Evolutionary conservation across 2,113 vertebrate species (phyloP).

Genomic region (Ceratotherium simum): DNA sequence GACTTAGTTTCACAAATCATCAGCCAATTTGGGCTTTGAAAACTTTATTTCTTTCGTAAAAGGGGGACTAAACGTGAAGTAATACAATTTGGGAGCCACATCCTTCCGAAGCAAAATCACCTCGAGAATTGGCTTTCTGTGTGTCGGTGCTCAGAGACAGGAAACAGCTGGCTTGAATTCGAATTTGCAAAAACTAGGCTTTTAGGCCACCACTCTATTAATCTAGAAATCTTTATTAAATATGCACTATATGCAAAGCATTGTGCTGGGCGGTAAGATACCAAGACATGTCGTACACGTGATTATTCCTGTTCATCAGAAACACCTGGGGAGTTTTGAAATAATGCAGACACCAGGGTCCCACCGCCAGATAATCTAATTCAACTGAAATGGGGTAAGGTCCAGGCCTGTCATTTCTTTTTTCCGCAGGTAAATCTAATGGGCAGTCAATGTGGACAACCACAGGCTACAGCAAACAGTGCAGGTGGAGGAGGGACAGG

Average conservation of each 20-base stretch:
- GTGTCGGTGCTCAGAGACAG: background rate
- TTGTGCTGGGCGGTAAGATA: background rate
- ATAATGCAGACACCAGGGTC: background rate
- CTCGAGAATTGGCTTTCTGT: background rate
- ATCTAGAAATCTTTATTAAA: constrained; percentile 13
- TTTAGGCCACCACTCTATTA: background rate
- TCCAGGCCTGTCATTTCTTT: background rate
- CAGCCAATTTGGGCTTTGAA: background rate
- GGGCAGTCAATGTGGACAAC: background rate
- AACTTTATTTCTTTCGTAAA: background rate
- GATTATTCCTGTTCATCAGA: background rate
- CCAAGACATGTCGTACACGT: background rate
- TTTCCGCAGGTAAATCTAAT: background rate
- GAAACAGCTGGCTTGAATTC: background rate
- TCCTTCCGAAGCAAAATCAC: background rate
- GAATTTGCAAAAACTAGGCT: background rate
- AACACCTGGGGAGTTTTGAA: background rate
- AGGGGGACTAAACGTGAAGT: background rate
- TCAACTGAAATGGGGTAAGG: background rate
- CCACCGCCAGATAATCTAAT: background rate
- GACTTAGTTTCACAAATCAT: constrained; percentile 36
- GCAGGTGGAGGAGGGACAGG: background rate
- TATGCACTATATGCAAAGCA: background rate
- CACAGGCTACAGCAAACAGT: background rate
- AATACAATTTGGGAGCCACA: background rate